A percentile compares a stretch with the other conserved stretches of the same genome.
These are phyloP conservation scores for Chaunax sp. DNA, from an alignment of 2,797 vertebrate genomes.

Conservation along the genomic window DNA sequence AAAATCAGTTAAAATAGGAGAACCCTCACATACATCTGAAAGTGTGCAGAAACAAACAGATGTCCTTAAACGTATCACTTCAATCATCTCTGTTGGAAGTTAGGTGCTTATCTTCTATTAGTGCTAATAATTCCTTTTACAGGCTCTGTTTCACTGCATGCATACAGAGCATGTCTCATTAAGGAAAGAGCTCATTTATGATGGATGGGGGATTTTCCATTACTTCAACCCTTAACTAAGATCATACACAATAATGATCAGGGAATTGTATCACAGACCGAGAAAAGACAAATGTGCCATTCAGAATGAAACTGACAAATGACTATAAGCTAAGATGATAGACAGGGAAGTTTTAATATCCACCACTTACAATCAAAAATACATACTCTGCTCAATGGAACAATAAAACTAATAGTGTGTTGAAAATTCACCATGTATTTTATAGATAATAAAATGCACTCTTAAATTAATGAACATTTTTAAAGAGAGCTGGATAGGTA, in stretches of 20 bases:
- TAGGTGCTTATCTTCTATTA: conserved; percentile 50
- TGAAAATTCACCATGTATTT: neutral
- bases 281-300: conserved; percentile 21
- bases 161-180: conserved; percentile 62
- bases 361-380: neutral
- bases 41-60: neutral
- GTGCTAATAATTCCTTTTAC: conserved; percentile 59
- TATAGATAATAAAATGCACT: neutral
- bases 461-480: neutral
- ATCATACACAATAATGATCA: conserved; percentile 42
- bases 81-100: conserved; percentile 45
- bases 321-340: conserved; percentile 15
- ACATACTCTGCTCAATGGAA: neutral
- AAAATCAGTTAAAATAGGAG: too few species aligned
- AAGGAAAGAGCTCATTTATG: conserved; percentile 48
- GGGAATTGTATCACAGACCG: conserved; percentile 37
- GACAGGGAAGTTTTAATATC: neutral
- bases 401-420: neutral
- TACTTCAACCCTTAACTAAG: conserved; percentile 40
- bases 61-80: conserved; percentile 12
- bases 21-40: neutral
- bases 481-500: neutral
- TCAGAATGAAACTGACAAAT: conserved; percentile 24
- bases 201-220: conserved; percentile 50
- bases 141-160: conserved; percentile 43